A percentile compares a stretch with the other conserved stretches of the same genome.
Evolutionary conservation across 2,797 vertebrate species (phyloP).

Genomic region (Ispidina lecontei): DNA sequence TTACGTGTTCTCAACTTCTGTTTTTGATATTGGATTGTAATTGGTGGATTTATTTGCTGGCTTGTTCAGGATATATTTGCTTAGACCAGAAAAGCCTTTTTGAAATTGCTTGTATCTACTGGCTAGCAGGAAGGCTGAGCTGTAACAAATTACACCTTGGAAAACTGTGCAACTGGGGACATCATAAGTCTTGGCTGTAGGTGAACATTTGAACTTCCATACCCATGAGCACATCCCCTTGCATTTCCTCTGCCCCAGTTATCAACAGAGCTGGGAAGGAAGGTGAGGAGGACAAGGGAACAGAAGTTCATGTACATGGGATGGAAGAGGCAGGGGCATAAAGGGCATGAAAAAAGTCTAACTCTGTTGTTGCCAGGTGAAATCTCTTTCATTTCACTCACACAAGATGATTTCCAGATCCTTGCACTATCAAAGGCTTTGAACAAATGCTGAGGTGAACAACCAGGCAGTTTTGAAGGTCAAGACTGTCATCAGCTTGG

Average conservation of each 20-base stretch:
- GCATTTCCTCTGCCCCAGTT: accelerated
- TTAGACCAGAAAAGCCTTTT: neutral
- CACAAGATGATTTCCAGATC: neutral
- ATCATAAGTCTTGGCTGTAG: neutral
- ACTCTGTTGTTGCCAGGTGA: neutral
- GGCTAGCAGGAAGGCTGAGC: neutral
- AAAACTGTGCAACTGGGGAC: neutral
- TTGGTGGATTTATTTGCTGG: neutral
- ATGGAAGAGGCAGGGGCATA: neutral
- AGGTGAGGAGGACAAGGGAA: neutral
- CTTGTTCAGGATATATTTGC: neutral
- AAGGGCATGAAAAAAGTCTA: neutral
- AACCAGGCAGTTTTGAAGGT: neutral
- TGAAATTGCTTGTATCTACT: neutral
- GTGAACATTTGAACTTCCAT: accelerated
- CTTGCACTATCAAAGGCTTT: neutral
- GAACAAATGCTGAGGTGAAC: neutral
- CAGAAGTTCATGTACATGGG: accelerated
- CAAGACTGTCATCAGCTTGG: neutral
- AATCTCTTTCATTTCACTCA: neutral
- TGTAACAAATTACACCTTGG: neutral
- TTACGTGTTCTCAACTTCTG: neutral
- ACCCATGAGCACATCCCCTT: accelerated
- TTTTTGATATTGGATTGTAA: neutral
- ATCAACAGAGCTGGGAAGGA: neutral